Evolutionary conservation across 37 sponge, comb jelly and placozoan genomes (phyloP).

Genomic region (Geodia barretti): DNA sequence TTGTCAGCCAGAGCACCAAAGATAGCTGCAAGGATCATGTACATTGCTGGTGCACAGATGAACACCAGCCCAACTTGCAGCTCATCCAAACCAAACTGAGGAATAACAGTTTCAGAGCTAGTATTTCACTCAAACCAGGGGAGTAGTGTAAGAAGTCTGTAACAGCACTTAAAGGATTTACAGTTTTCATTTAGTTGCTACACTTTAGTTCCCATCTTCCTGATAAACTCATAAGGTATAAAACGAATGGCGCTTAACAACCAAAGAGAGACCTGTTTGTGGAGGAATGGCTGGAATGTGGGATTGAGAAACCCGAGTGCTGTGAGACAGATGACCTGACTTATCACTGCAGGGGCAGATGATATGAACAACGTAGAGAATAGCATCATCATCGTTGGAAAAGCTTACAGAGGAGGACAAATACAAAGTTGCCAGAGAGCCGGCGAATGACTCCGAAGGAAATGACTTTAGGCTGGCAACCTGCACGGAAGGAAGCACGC

Average conservation of each 20-base stretch:
- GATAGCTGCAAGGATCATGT: constrained; percentile 41
- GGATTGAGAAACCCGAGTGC: constrained; percentile 49
- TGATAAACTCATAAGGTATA: too few relatives aligned
- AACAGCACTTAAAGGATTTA: too few relatives aligned
- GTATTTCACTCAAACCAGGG: too few relatives aligned
- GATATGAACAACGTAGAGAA: background rate
- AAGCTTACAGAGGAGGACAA: constrained; percentile 16
- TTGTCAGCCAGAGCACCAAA: constrained; percentile 42
- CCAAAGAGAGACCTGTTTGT: constrained; percentile 8
- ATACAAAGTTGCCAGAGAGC: constrained; percentile 8
- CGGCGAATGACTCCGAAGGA: constrained; percentile 8
- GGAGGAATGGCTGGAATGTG: constrained; percentile 42
- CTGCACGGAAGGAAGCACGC: background rate
- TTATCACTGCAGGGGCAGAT: constrained; percentile 19
- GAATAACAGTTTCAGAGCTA: too few relatives aligned
- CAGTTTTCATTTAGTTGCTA: background rate
- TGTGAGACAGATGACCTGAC: constrained; percentile 21
- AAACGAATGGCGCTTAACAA: background rate
- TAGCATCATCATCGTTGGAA: background rate
- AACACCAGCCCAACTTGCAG: constrained; percentile 37
- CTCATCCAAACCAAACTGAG: constrained; percentile 38
- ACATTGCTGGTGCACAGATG: constrained; percentile 23
- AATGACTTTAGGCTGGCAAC: background rate
- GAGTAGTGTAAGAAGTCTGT: too few relatives aligned
- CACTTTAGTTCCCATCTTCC: background rate